phyloP scores from a whole-genome alignment of 2,113 vertebrate genomes.

The Rhombomys opimus region DNA sequence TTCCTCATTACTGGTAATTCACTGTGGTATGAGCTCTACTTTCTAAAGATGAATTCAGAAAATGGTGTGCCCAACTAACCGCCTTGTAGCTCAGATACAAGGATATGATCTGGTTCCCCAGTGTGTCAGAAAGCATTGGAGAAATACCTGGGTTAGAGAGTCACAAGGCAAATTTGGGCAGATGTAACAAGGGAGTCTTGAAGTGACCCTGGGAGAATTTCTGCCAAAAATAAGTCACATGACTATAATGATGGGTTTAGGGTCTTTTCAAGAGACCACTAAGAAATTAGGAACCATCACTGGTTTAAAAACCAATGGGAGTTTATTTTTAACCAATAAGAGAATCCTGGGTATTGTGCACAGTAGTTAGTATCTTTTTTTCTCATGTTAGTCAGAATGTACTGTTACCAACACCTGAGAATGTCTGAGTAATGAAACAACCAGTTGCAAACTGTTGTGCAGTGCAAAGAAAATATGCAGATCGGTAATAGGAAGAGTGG shows the following conservation, averaged over 20 bases:
- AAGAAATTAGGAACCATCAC: neutral
- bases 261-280: neutral
- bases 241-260: neutral
- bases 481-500: neutral
- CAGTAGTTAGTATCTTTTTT: neutral
- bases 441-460: neutral
- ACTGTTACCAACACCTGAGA: neutral
- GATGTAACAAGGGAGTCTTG: neutral
- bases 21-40: neutral
- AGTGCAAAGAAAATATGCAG: neutral
- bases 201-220: neutral
- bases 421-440: neutral
- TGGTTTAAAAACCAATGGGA: neutral
- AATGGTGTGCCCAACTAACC: neutral
- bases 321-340: neutral
- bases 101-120: neutral
- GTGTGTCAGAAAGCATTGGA: neutral
- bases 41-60: neutral
- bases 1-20: neutral
- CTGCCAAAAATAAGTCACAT: neutral
- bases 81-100: neutral
- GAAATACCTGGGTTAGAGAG: neutral
- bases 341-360: neutral
- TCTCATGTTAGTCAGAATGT: neutral
- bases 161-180: neutral